Base-by-base conservation (phyloP, 2,888 invertebrate species). In the Catocala nupta region DNA sequence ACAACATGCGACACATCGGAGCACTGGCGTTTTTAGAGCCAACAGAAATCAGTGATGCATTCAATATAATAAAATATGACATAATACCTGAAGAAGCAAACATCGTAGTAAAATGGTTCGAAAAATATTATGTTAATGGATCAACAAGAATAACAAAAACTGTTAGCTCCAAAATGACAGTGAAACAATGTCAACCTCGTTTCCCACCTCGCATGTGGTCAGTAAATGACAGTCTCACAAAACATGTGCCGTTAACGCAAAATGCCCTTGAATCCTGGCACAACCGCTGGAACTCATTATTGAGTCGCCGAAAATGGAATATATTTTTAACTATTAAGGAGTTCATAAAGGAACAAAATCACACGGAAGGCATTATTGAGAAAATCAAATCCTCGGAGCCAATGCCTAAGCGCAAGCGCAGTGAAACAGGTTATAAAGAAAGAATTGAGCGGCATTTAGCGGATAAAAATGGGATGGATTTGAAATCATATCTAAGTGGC, bases 21-120 rank as follows among this genome's bases (percentile, higher is more conserved):
- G 66, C 66, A 56, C 56, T 66, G 58, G 66, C 66, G 44, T 67
- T 67, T 67, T 59, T 67, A 12, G 57, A 63, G 47, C 66, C 62
- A 63, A 59, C 49, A 33, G 59, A 57, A 42, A 59, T 67, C 7
- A 25, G 5, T 36, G 55, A 62, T 52, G 61, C 61, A 0, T 49
- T 59, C 39, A 39, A 63, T 42, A 51, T 59, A 63, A 51, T 59
- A 44, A 63, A 63, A 55, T 47, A 11, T 7, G 56, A 62, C 12
- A 57, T 43, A 25, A 39, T 49, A 16, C 42, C 49, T 49, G 43
- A 44, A 44, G 44, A 44, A 44, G 44, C 43, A 11, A 42, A 43
- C 16, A 33, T 42, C 12, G 16, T 54, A 43, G 9, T 54, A 43
- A 43, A 42, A 54, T 54, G 54, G 54, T 54, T 54, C 44, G 44